phyloP scores from a whole-genome alignment of 2,113 vertebrate species.

The Centrocercus urophasianus region DNA sequence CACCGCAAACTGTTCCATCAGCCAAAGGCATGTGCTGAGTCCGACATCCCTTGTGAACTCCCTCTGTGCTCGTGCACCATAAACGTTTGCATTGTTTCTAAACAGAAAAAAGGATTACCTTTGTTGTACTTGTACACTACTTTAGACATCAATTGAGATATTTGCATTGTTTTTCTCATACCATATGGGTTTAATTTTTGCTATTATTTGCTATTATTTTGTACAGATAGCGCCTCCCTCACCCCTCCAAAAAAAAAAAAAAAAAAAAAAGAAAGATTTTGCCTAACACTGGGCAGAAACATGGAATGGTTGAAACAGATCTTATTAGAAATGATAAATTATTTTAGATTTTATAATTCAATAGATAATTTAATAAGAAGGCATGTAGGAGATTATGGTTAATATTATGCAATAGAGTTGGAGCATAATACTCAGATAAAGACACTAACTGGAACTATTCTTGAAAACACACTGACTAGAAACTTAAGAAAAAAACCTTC shows the following conservation, averaged over 20 bases:
- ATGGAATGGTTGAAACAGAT: neutral
- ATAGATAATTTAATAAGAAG: neutral
- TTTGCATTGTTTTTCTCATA: neutral
- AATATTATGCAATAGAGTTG: neutral
- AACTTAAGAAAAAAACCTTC: neutral
- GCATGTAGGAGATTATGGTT: accelerated
- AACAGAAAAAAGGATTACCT: neutral
- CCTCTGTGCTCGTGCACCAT: conserved; percentile 94
- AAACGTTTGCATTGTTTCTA: conserved; percentile 95
- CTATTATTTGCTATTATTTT: neutral
- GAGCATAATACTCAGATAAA: neutral
- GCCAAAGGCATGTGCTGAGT: conserved; percentile 98
- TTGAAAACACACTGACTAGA: neutral
- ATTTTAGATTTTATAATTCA: neutral
- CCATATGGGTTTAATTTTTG: neutral
- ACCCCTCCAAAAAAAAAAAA: neutral
- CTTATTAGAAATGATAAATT: neutral
- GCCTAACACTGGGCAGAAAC: neutral
- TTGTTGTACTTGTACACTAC: neutral
- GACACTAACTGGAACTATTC: neutral
- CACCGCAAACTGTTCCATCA: conserved; percentile 92
- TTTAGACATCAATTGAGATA: neutral
- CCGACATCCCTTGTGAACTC: conserved; percentile 91
- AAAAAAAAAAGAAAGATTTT: neutral
- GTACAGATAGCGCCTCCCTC: neutral